phyloP scores from a whole-genome alignment of 2,113 vertebrate species.

The Eurypyga helias region DNA sequence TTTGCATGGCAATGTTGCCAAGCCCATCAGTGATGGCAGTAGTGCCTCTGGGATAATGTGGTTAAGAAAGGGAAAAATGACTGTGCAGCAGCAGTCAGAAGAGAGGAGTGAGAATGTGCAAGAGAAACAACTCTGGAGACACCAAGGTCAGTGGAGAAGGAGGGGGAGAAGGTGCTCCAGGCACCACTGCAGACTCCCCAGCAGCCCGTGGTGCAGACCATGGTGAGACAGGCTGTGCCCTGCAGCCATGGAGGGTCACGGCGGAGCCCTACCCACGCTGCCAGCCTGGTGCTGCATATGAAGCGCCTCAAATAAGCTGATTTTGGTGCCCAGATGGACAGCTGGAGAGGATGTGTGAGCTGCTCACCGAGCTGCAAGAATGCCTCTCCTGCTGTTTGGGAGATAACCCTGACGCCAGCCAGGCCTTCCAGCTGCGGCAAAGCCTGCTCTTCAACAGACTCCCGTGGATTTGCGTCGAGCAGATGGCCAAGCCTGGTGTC shows the following conservation, averaged over 20 bases:
- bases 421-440: background rate
- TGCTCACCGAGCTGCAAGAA: background rate
- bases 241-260: background rate
- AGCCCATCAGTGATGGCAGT: no score
- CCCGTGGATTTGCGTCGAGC: background rate
- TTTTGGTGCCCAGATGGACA: background rate
- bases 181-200: background rate
- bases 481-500: background rate
- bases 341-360: background rate
- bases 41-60: background rate
- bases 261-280: no score
- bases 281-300: background rate
- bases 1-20: background rate
- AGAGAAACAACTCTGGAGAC: background rate
- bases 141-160: background rate
- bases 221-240: background rate
- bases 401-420: background rate
- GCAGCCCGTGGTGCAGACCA: background rate
- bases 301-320: background rate
- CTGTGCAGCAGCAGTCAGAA: no score
- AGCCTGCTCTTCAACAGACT: background rate
- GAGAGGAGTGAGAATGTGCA: background rate
- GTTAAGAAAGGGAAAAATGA: background rate
- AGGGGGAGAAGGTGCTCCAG: background rate
- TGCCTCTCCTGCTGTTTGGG: background rate